phyloP scores from a whole-genome alignment of 2,113 vertebrate species.

The Neopipo cinnamomea region DNA sequence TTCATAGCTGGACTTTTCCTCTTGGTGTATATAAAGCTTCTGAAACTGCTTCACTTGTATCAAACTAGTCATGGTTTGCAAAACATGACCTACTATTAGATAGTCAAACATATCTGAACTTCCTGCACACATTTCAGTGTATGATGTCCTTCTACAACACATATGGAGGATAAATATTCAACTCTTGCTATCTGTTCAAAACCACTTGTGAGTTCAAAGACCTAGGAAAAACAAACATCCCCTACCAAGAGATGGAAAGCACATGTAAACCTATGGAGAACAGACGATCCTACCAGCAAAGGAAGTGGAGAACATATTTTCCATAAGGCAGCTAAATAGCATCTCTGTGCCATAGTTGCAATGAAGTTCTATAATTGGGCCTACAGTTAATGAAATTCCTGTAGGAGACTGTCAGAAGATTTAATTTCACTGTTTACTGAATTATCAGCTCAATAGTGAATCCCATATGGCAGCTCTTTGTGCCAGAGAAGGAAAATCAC shows the following conservation, averaged over 20 bases:
- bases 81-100: background rate
- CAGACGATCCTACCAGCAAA: background rate
- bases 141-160: background rate
- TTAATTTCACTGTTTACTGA: constrained; percentile 54
- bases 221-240: background rate
- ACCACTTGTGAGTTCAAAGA: background rate
- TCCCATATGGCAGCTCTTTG: background rate
- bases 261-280: background rate
- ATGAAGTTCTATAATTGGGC: constrained; percentile 3
- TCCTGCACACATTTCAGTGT: background rate
- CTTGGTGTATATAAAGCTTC: background rate
- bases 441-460: background rate
- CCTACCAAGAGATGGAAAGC: background rate
- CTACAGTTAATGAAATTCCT: constrained; percentile 34
- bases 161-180: background rate
- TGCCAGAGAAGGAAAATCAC: constrained; percentile 28
- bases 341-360: background rate
- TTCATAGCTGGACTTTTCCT: background rate
- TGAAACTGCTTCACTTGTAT: background rate
- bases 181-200: background rate
- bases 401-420: constrained; percentile 26
- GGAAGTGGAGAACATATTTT: background rate
- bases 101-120: background rate
- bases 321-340: background rate
- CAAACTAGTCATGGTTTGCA: background rate